These are phyloP conservation scores for Serrognathus titanus DNA, from an alignment of 2,888 invertebrate genomes.

Conservation along the genomic window DNA sequence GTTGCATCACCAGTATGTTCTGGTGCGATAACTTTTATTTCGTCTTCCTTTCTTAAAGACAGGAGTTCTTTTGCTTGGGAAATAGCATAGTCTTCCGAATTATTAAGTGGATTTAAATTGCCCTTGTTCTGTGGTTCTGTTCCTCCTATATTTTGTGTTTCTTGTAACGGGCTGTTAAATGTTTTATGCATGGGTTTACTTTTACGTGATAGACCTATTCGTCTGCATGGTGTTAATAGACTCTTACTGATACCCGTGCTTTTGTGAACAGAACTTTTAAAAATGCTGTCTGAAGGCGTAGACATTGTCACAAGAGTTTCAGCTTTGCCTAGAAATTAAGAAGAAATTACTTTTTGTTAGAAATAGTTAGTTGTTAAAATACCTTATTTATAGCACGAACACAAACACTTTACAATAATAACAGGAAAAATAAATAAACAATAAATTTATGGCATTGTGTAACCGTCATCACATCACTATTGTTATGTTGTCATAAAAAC, in stretches of 20 bases:
- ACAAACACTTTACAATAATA: too few relatives aligned
- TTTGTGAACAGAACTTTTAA: constrained; percentile 29
- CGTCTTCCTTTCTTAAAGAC: constrained; percentile 2
- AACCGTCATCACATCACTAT: too few relatives aligned
- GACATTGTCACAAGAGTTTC: background rate
- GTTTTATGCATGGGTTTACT: constrained; percentile 25
- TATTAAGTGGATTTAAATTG: too few relatives aligned
- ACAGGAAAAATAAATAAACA: too few relatives aligned
- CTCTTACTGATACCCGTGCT: constrained; percentile 55
- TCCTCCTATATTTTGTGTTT: background rate
- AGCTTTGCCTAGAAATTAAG: background rate
- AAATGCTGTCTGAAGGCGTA: background rate
- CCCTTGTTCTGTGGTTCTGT: too few relatives aligned
- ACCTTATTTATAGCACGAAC: background rate
- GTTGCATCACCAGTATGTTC: too few relatives aligned
- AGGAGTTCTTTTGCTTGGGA: too few relatives aligned
- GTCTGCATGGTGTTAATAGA: constrained; percentile 54
- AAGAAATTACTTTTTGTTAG: background rate
- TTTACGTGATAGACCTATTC: constrained; percentile 53
- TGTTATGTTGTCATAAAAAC: too few relatives aligned
- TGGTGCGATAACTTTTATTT: background rate
- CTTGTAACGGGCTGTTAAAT: constrained; percentile 13
- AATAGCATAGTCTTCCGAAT: too few relatives aligned
- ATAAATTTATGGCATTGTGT: too few relatives aligned
- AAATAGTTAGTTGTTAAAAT: background rate